Base-by-base conservation (phyloP, 1,140 invertebrate species). In the Eufriesea mexicana region DNA sequence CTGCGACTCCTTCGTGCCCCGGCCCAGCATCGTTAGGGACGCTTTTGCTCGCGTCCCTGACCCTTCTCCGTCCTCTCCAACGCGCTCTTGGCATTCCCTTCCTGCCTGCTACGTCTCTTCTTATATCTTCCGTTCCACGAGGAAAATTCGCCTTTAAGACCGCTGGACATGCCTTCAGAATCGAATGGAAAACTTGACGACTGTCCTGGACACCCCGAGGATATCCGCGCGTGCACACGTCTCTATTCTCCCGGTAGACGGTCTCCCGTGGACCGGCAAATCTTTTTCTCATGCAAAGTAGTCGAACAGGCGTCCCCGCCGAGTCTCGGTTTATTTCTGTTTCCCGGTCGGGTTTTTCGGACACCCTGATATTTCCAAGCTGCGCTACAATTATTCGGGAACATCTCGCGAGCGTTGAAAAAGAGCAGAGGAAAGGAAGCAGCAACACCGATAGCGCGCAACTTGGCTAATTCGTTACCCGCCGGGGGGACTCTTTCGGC, bases 11-110 rank as follows among this genome's bases (percentile, higher is more conserved):
- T 66, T 61, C 84, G 64, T 66, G 71, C 55, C 77, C 79, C 74
- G 86, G 85, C 84, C 87, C 85, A 79, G 83, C 92, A 91, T 93
- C 90, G 91, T 93, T 93, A 93, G 86, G 35, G 85, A 92, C 84
- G 84, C 85, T 90, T 91, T 92, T 84, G 79, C 78, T 55, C 49
- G 45, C 42, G 72, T 83, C 55, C 84, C 54, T 66, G 67, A 55
- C 80, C 49, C 47, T 42, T 1, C 72, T 14, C 61, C 54, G 47
- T 8, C 45, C 51, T 23, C 23, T 77, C 78, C 67, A 54, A 62
- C 35, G n/a, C 59, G 55, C 45, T 51, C 25, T 45, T 49, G 35
- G 47, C 25, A 42, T 25, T 16, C 68, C 18, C 61, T 42, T 79
- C 25, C 64, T 54, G 28, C 14, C 45, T 12, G 28, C 28, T 25